Evolutionary conservation across 1,140 invertebrate genomes (phyloP).

Genomic region (Polypedilum vanderplanki): DNA sequence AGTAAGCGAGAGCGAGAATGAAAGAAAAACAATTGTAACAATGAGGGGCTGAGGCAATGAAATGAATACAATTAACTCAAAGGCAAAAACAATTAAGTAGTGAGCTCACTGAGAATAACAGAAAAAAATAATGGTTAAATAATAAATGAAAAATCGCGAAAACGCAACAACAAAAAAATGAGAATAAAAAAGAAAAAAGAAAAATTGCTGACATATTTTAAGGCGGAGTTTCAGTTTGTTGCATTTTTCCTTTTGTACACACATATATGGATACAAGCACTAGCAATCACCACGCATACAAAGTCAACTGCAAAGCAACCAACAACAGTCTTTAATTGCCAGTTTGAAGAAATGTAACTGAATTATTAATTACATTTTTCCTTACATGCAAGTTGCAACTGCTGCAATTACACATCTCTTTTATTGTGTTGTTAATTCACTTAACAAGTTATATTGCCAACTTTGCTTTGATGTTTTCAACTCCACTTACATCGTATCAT

Average conservation of each 20-base stretch:
- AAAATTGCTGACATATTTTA: conserved; percentile 27
- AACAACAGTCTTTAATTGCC: neutral
- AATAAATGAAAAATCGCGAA: conserved; percentile 19
- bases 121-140: neutral
- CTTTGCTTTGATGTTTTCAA: neutral
- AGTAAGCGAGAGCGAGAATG: no score
- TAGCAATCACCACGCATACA: neutral
- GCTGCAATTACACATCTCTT: neutral
- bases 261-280: neutral
- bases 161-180: neutral
- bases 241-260: neutral
- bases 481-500: no score
- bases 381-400: neutral
- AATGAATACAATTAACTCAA: neutral
- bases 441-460: conserved; percentile 10
- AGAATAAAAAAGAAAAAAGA: no score
- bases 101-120: neutral
- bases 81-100: neutral
- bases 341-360: conserved; percentile 13
- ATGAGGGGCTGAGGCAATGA: neutral
- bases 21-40: neutral
- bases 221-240: conserved; percentile 10
- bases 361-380: conserved; percentile 29
- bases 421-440: conserved; percentile 28
- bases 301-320: neutral